Conservation (phyloP, 2,797 vertebrate genomes). For the Myiotriccus ornatus region DNA sequence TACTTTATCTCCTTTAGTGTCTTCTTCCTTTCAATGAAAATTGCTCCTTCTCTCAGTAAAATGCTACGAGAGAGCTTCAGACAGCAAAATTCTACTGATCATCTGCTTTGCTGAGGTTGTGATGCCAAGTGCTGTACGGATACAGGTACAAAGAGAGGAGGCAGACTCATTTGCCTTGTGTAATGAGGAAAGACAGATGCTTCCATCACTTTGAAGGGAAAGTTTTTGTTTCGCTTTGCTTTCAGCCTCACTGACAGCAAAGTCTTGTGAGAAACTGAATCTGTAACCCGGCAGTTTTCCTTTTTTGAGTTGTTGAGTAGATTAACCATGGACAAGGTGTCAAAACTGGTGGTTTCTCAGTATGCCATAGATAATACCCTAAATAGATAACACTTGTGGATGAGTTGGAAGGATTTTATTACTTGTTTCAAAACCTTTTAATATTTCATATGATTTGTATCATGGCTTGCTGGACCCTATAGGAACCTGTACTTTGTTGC, state of each 20-base stretch:
- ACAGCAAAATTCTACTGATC: background rate
- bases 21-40: background rate
- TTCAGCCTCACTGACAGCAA: background rate
- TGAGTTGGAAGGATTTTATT: background rate
- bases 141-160: background rate
- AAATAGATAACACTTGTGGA: background rate
- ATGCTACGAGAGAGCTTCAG: background rate
- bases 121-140: background rate
- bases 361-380: background rate
- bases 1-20: background rate
- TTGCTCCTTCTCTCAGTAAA: background rate
- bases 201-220: background rate
- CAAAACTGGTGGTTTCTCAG: background rate
- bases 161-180: background rate
- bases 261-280: background rate
- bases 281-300: background rate
- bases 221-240: background rate
- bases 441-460: background rate
- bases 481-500: background rate
- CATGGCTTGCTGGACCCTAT: background rate
- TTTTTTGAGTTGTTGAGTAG: background rate
- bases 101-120: background rate
- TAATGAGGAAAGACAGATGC: background rate
- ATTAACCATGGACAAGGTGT: background rate
- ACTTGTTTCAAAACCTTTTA: background rate